Evolutionary conservation across 2,797 vertebrate species (phyloP), one percentile per base, ranked within the genome.

Genomic region (Chrosomus eos): DNA sequence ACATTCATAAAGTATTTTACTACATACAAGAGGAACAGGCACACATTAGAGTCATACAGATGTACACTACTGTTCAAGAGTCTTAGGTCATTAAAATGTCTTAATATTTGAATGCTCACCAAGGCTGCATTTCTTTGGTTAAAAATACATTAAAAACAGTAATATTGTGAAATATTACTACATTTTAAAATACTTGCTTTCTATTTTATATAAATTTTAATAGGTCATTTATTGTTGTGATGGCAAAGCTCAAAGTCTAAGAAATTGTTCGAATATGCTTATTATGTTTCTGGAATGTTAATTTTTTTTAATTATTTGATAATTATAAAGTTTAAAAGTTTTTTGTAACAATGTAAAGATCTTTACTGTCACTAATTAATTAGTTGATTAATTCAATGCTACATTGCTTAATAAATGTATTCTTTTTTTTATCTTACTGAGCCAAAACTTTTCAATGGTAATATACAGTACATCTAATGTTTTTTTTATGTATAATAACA

Each of bases 1-100:
- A 45, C 68, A 60, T 72, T 81, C 36, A 81, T 71, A 53, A 51
- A 53, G 62, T 53, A 36, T 1, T 28, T 71, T 71, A 23, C 51
- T 28, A 10, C 68, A 67, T 26, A 28, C n/a, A 53, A 19, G 19
- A 80, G 16, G 13, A 80, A 31, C 8, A 19, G 16, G 45, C 26
- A 21, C 26, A 21, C 3, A 7, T 60, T n/a, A 19, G 40, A 66
- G 43, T 10, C 36, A 58, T 40, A 60, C 14, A 64, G 1, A 77
- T 38, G 7, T 43, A 45, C 36, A 45, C 4, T 21, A 45, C 13
- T n/a, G 3, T 64, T 45, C 0, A 53, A 71, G 23, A 26, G 3
- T 68, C 18, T 5, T 14, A 13, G 4, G 43, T 45, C 43, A 45
- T 68, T 36, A 21, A 36, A 68, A 19, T 68, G 33, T 68, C 18